A percentile compares a stretch with the other conserved stretches of the same genome.
phyloP scores from a whole-genome alignment of 1,140 invertebrate species.

The Drosophila sproati region DNA sequence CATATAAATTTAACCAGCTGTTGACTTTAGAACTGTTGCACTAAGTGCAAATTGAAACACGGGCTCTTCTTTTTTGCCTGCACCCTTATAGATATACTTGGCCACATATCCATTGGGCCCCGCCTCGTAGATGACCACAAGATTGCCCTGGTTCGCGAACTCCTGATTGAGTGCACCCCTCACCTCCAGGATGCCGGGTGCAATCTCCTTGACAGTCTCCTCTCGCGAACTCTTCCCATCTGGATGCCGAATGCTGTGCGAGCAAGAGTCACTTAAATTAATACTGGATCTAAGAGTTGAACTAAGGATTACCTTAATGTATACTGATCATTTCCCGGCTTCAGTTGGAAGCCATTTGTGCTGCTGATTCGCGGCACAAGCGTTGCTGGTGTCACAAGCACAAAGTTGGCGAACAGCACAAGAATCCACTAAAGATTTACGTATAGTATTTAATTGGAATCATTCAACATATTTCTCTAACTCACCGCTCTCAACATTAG shows the following conservation, averaged over 20 bases:
- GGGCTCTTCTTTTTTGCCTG: not conserved
- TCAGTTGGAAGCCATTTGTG: slow-evolving; percentile 47
- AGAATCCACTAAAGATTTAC: slow-evolving; percentile 18
- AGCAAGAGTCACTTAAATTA: slow-evolving; percentile 6
- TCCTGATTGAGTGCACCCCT: slow-evolving; percentile 24
- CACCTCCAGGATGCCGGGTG: slow-evolving; percentile 29
- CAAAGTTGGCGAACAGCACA: slow-evolving; percentile 29
- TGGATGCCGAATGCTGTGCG: slow-evolving; percentile 27
- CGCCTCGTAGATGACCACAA: slow-evolving; percentile 28
- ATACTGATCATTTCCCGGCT: slow-evolving; percentile 41
- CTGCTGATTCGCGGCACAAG: slow-evolving; percentile 46
- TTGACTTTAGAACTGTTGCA: slow-evolving; percentile 11
- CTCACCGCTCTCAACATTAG: slow-evolving; percentile 32
- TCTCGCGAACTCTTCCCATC: slow-evolving; percentile 15
- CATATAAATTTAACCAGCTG: slow-evolving; percentile 10
- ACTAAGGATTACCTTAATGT: slow-evolving; percentile 44
- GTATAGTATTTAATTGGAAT: not conserved
- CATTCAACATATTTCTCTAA: not conserved
- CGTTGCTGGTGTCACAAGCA: slow-evolving; percentile 14
- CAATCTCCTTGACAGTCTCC: slow-evolving; percentile 13
- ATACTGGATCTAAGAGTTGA: too few relatives aligned
- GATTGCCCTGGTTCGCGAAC: slow-evolving; percentile 1
- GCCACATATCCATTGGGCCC: slow-evolving; percentile 38
- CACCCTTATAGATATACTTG: slow-evolving; percentile 26
- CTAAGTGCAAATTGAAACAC: not conserved